Evolutionary conservation across 2,797 vertebrate genomes (phyloP).

Genomic region (Pseudochaenichthys georgianus): DNA sequence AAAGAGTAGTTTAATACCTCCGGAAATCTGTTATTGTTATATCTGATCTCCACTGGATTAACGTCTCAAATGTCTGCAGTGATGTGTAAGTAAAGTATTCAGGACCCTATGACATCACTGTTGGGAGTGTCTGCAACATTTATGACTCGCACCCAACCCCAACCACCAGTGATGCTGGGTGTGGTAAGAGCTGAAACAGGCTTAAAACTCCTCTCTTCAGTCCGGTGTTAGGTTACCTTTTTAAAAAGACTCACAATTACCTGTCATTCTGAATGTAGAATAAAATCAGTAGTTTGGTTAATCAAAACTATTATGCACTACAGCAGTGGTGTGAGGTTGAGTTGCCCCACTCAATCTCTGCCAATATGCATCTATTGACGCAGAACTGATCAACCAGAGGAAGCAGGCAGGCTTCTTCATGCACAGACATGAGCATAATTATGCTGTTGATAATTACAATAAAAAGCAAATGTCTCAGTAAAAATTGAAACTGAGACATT

Average conservation of each 20-base stretch:
- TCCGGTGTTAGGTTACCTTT: neutral
- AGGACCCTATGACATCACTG: conserved; percentile 7
- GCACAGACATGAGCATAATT: neutral
- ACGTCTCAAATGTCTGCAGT: neutral
- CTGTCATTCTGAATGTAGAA: neutral
- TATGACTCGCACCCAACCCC: conserved; percentile 17
- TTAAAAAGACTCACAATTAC: neutral
- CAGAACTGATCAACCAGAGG: too few relatives aligned
- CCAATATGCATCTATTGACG: too few relatives aligned
- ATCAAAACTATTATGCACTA: neutral
- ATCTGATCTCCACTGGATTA: neutral
- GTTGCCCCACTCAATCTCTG: too few relatives aligned
- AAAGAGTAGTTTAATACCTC: neutral
- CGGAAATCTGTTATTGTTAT: neutral
- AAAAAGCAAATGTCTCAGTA: neutral
- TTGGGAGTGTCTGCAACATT: conserved; percentile 4
- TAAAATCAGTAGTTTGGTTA: neutral
- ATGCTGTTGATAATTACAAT: conserved; percentile 3
- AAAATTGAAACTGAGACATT: neutral
- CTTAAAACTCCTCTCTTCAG: neutral
- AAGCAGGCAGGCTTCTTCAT: neutral
- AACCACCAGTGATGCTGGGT: conserved; percentile 6
- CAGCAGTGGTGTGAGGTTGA: too few relatives aligned
- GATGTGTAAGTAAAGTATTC: neutral
- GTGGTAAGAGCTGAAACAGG: conserved; percentile 30